Base-by-base conservation (phyloP, 2,888 invertebrate species). In the Acanthosepion lycidas region DNA sequence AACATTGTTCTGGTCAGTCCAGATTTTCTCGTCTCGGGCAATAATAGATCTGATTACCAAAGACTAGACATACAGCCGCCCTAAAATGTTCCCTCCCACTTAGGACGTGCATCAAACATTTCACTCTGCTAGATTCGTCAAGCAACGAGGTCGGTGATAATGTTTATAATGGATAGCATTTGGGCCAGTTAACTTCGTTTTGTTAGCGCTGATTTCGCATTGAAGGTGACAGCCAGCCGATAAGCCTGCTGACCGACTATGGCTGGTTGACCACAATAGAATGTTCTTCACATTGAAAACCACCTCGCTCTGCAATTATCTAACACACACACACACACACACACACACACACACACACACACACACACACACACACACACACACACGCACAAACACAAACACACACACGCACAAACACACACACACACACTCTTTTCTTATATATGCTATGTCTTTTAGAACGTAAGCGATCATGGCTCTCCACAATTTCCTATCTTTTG, bases 11-110 rank as follows among this genome's bases (percentile, higher is more conserved):
- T 59, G 23, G 23, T 15, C 78, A 78, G n/a, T 18, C n/a, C n/a
- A 33, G n/a, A 33, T n/a, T 33, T 78, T n/a, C 78, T 78, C 8
- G 78, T 78, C n/a, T 78, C 78, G 33, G 78, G 12, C 78, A n/a
- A 78, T 78, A 78, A 78, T n/a, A n/a, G 78, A 78, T 78, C 33
- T 78, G 78, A n/a, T 78, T 78, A 78, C 78, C n/a, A 78, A 78
- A 9, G n/a, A 15, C 8, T 20, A 78, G n/a, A 78, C 78, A 33
- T 78, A 12, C 4, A 78, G n/a, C 78, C 78, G n/a, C 78, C 78
- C 78, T 12, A 33, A 42, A n/a, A n/a, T 78, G n/a, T n/a, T n/a
- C 4, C 78, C n/a, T 12, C 78, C 33, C 78, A n/a, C 78, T 78
- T n/a, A 15, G n/a, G 78, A 78, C 78, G 12, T 78, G 78, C n/a